Base-by-base conservation (phyloP, 2,113 vertebrate genomes). In the Hemibagrus wyckioides region DNA sequence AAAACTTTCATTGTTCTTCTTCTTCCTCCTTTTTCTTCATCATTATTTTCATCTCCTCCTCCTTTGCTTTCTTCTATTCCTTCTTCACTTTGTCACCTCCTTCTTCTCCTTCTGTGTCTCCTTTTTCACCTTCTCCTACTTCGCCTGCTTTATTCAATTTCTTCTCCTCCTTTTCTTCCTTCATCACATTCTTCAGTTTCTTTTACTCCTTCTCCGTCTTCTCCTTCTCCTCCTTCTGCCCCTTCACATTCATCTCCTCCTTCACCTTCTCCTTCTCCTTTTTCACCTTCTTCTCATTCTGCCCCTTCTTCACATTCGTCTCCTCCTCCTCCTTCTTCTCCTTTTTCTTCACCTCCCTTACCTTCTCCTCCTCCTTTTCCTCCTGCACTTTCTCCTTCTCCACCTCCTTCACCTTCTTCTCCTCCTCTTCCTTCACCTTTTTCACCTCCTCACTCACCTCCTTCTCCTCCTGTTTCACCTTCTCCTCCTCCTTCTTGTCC, bases 1-100 rank as follows among this genome's bases (percentile, higher is more conserved):
- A n/a, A 39, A 9, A 3, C 4, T 2, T 11, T 15, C 13, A 3
- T 67, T 33, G 0, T 2, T 6, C 6, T 5, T 0, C n/a, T 33
- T 17, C 14, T 17, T 61, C n/a, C 2, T 13, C 4, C 10, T 65
- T 5, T n/a, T 30, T 30, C 28, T 0, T 13, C n/a, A 6, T 39
- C 10, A n/a, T 0, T 11, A 1, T n/a, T 3, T 14, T n/a, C 61
- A 13, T 63, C 11, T 2, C 2, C 28, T n/a, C 28, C 61, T 30
- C 13, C 9, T n/a, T 61, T 25, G 2, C 2, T 9, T 3, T 28
- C 56, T 21, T 57, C 56, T 57, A 1, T 61, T 50, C 50, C 7
- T 50, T 8, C 50, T 50, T 50, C 21, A 5, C 59, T 63, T 63
- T 9, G 28, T n/a, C 25, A 1, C 61, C 59, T 63, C 28, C 28